Base-by-base conservation (phyloP, 1,140 invertebrate genomes). In the Drosophila pseudoananassae region DNA sequence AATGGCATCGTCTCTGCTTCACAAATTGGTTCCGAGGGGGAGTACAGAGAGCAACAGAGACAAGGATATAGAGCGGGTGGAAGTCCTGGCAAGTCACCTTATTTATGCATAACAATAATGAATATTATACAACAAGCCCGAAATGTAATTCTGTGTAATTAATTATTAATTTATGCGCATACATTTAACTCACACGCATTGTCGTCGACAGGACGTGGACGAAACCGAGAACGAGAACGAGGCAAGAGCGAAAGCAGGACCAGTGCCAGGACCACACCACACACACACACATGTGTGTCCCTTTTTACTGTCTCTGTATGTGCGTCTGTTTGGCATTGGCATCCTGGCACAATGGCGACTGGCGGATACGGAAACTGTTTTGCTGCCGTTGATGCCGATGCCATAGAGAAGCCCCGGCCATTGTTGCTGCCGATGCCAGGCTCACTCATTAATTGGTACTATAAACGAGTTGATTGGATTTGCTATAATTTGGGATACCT, bases 121-220 rank as follows among this genome's bases (percentile, higher is more conserved):
- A 91, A 91, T 91, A 91, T 91, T 91, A 91, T 89, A 91, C 85
- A 89, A 91, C 89, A 88, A 90, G 88, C 87, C 88, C 88, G 84
- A 91, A 91, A 91, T 91, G 89, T 91, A 91, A 91, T 91, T 91
- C 89, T 91, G 80, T 91, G 89, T 91, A 91, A 91, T 91, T 91
- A 91, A 91, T 91, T 91, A 91, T 91, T 91, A 91, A 91, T 91
- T 91, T 91, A 91, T 91, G 89, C 89, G 89, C 89, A 91, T 91
- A 91, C 89, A 91, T 91, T 91, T 89, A 89, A 91, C 74, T 85
- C 88, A 82, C 88, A 90, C 83, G 79, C 89, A 90, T 90, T 90
- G 79, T 90, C 74, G 78, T 88, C 82, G 82, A 85, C 82, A 85
- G 75, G 55, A 71, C 50, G 29, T 45, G 71, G 55, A 70, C 40